Percentiles rank a stretch among this genome's conserved stretches.
These are phyloP conservation scores for Limanda limanda DNA, from an alignment of 2,113 vertebrate species.

Conservation along the genomic window DNA sequence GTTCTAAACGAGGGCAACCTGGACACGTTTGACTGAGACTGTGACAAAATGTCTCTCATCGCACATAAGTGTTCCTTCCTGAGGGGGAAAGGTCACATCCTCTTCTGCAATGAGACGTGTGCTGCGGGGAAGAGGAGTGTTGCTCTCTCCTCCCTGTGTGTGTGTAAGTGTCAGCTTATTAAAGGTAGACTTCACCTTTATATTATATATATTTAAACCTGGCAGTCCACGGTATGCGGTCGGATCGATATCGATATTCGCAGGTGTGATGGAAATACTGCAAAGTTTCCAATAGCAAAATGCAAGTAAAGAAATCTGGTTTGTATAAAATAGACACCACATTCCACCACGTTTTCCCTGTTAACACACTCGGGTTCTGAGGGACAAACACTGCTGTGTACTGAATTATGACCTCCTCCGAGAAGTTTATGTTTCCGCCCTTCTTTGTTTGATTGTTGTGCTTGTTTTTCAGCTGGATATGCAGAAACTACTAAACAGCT, in stretches of 20 bases:
- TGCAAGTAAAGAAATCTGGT: constrained; percentile 16
- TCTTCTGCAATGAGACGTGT: constrained; percentile 42
- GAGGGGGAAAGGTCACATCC: constrained; percentile 67
- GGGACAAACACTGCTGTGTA: no score
- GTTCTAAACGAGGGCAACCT: constrained; percentile 28
- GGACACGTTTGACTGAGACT: constrained; percentile 25
- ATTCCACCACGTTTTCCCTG: not conserved
- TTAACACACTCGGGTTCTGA: no score
- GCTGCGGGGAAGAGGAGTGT: constrained; percentile 12
- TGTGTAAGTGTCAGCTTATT: constrained; percentile 51
- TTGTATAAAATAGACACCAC: constrained; percentile 19
- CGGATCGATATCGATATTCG: constrained; percentile 42
- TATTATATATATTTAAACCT: constrained; percentile 49
- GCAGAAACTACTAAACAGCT: not conserved
- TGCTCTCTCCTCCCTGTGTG: constrained; percentile 34
- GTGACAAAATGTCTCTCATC: constrained; percentile 61
- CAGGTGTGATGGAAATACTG: constrained; percentile 41
- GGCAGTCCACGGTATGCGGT: constrained; percentile 19
- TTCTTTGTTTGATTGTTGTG: no score
- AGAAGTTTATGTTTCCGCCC: no score
- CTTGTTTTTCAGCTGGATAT: no score
- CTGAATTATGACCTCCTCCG: no score
- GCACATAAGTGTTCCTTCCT: constrained; percentile 56
- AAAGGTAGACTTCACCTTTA: constrained; percentile 38
- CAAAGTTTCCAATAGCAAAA: constrained; percentile 25